Percentiles rank a stretch among this genome's conserved stretches.
Evolutionary conservation across 2,113 vertebrate species (phyloP).

Genomic region (Lampris incognitus): DNA sequence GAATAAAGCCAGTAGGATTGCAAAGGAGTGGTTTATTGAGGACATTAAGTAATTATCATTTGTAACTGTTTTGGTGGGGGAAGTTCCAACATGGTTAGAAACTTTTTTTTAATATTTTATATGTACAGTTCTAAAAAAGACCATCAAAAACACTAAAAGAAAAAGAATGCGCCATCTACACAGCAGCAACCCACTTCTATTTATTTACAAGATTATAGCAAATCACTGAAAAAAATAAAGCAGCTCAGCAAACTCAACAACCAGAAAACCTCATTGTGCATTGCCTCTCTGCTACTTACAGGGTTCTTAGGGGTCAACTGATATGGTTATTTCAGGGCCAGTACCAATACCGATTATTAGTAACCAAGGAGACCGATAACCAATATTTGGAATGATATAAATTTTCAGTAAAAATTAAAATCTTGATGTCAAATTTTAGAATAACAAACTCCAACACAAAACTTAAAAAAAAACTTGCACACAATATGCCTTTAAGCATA

Average conservation of each 20-base stretch:
- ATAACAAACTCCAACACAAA: too few relatives aligned
- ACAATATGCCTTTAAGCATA: too few relatives aligned
- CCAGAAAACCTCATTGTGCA: conserved; percentile 2
- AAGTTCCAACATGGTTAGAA: too few relatives aligned
- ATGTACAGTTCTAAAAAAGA: background rate
- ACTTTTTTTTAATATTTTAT: too few relatives aligned
- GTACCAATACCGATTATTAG: too few relatives aligned
- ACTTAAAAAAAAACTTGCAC: too few relatives aligned
- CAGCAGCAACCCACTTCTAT: background rate
- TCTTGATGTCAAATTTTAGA: too few relatives aligned
- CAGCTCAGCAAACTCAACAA: background rate
- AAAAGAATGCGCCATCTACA: background rate
- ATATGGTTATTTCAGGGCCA: background rate
- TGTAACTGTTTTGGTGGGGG: too few relatives aligned
- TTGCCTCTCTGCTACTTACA: background rate
- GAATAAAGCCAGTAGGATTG: background rate
- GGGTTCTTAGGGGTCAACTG: background rate
- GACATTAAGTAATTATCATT: background rate
- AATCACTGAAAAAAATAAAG: background rate
- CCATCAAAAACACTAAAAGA: background rate
- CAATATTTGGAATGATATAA: too few relatives aligned
- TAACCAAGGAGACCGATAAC: too few relatives aligned
- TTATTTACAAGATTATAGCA: conserved; percentile 37
- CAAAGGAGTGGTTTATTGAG: conserved; percentile 55
- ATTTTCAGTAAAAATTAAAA: too few relatives aligned